Base-by-base conservation (phyloP, 2,888 invertebrate species). In the Myathropa florea region DNA sequence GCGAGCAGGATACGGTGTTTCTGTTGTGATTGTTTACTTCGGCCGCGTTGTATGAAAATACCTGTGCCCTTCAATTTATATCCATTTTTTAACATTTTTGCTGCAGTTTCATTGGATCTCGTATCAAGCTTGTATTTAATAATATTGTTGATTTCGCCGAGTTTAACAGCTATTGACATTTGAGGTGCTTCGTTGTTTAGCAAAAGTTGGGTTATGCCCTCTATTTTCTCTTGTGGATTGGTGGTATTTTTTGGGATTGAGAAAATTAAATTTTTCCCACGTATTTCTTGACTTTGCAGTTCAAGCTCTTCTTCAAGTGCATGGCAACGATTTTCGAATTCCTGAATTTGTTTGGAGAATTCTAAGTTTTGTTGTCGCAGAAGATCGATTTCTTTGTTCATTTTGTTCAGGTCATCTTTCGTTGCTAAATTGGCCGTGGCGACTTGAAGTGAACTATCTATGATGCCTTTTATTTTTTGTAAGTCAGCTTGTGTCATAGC, bases 81-180 rank as follows among this genome's bases (percentile, higher is more conserved):
- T 30, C 30, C 18, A 14, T 61, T 64, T 64, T 46, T 24, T 10
- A 39, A 23, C 64, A 64, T 64, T 39, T 46, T 26, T 65, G 46
- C 46, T 65, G 26, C 7, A 12, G 12, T 46, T 65, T 65, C 65
- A 12, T 30, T 67, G 0, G 67, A 67, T 67, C 67, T 36, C 33
- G 4, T 30, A 55, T 26, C n/a, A 18, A 4, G 39, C 24, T 65
- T 65, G 18, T 3, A 53, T 65, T 65, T 26, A 53, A 39, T 53
- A 18, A 53, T 24, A 53, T 46, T 18, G 28, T n/a, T 33, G 12
- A 2, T 33, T 33, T 33, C 33, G 46, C 18, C n/a, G 7, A 46
- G n/a, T 18, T 18, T 18, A 18, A 18, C 18, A 18, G 39, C n/a
- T 33, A 33, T 12, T 33, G 33, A 33, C 0, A 33, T 33, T 12